Evolutionary conservation across 2,888 invertebrate species (phyloP).

Genomic region (Lymantria dispar): DNA sequence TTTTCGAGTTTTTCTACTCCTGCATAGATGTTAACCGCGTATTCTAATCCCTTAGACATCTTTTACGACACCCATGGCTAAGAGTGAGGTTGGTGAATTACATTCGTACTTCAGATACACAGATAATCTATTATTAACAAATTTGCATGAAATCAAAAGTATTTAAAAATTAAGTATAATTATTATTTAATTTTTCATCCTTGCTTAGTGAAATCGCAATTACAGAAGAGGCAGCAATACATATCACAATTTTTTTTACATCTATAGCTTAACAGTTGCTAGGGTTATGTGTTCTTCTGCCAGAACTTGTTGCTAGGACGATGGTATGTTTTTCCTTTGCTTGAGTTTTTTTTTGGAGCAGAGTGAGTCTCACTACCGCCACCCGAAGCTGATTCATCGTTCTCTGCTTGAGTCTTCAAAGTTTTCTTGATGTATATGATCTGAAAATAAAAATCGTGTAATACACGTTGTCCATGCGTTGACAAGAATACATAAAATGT

Average conservation of each 20-base stretch:
- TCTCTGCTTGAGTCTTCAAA: slow-evolving; percentile 91
- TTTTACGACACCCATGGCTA: too few species aligned
- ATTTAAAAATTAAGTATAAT: too few species aligned
- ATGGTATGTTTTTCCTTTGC: slow-evolving; percentile 83
- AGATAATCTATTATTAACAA: too few species aligned
- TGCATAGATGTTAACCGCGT: too few species aligned
- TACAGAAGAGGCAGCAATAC: slow-evolving; percentile 38
- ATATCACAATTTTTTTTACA: slow-evolving; percentile 33
- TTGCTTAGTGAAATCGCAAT: too few species aligned
- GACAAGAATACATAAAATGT: too few species aligned
- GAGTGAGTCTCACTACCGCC: slow-evolving; percentile 79
- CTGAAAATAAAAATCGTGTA: slow-evolving; percentile 67
- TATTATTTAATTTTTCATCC: too few species aligned
- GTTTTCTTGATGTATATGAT: slow-evolving; percentile 94
- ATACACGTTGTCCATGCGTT: not conserved
- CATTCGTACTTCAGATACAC: too few species aligned
- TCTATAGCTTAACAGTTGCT: slow-evolving; percentile 15
- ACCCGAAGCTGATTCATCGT: slow-evolving; percentile 92
- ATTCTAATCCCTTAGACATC: too few species aligned
- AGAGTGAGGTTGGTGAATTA: too few species aligned
- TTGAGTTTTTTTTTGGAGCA: slow-evolving; percentile 89
- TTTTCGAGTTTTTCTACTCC: too few species aligned
- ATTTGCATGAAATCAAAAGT: too few species aligned
- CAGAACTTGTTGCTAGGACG: slow-evolving; percentile 87
- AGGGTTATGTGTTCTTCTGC: slow-evolving; percentile 79